phyloP scores from a whole-genome alignment of 2,888 invertebrate genomes.

The Drosophila vallismaia region DNA sequence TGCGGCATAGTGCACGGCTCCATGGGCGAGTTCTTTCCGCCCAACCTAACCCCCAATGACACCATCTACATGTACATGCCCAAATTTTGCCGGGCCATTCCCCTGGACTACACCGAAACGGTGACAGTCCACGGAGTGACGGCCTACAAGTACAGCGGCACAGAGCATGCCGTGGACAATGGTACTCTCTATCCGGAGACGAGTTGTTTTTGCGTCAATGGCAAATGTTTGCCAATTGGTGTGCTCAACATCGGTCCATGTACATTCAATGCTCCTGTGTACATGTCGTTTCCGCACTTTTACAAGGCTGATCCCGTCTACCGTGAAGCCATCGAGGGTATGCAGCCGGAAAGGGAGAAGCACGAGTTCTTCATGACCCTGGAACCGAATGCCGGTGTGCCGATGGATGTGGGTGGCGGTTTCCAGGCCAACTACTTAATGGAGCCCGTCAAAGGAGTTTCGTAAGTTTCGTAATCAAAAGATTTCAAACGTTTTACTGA shows the following conservation, averaged over 20 bases:
- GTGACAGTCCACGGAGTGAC: constrained; percentile 86
- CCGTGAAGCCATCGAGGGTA: constrained; percentile 87
- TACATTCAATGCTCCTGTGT: constrained; percentile 90
- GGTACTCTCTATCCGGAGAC: constrained; percentile 86
- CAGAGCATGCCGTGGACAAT: constrained; percentile 88
- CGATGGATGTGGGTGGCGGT: constrained; percentile 90
- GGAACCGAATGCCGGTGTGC: constrained; percentile 91
- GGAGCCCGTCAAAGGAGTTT: constrained; percentile 86
- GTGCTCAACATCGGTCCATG: constrained; percentile 90
- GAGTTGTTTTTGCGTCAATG: constrained; percentile 88
- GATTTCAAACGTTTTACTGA: not conserved
- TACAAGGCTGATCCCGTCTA: constrained; percentile 90
- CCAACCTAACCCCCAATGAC: constrained; percentile 86
- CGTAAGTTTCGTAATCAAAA: constrained; percentile 85
- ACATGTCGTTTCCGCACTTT: constrained; percentile 93
- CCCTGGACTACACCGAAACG: constrained; percentile 87
- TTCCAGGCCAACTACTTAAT: constrained; percentile 91
- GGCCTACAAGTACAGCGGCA: constrained; percentile 89
- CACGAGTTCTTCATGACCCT: constrained; percentile 91
- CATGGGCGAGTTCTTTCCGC: constrained; percentile 92
- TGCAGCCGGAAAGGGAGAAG: constrained; percentile 87
- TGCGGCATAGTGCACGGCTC: constrained; percentile 89
- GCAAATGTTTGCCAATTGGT: constrained; percentile 89
- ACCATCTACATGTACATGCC: constrained; percentile 88
- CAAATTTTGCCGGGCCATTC: constrained; percentile 90